These are phyloP conservation scores for Styela clava DNA, from an alignment of 23 tunicate species.

Conservation along the genomic window DNA sequence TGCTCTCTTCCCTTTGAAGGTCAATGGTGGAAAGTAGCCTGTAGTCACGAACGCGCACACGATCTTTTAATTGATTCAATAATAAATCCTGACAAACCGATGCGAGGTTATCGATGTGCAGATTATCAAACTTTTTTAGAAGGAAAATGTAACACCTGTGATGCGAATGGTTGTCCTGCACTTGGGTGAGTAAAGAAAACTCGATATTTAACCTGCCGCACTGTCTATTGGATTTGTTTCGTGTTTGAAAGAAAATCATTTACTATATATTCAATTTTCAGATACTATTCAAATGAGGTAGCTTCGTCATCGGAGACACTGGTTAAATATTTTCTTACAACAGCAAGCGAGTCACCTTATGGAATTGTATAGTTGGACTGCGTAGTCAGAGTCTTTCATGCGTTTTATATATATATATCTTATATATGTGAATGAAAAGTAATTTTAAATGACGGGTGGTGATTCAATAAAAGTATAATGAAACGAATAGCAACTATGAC, in stretches of 20 bases:
- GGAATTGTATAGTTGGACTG: too few relatives aligned
- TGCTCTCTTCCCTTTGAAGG: conserved; percentile 21
- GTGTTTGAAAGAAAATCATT: background rate
- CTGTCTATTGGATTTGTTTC: too few relatives aligned
- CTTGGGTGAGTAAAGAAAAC: conserved; percentile 36
- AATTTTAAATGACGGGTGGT: too few relatives aligned
- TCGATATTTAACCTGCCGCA: background rate
- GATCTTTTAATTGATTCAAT: conserved; percentile 51
- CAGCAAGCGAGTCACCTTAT: conserved; percentile 42
- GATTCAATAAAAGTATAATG: too few relatives aligned
- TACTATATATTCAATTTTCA: background rate
- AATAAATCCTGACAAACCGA: conserved; percentile 34
- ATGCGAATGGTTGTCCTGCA: conserved; percentile 31
- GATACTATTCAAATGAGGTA: conserved; percentile 26
- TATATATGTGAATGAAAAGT: too few relatives aligned
- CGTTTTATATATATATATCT: too few relatives aligned
- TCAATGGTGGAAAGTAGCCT: conserved; percentile 52
- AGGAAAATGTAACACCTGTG: conserved; percentile 35
- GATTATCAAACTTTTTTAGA: conserved; percentile 36
- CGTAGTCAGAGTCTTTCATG: too few relatives aligned
- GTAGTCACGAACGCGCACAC: conserved; percentile 58
- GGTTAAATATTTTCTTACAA: conserved; percentile 38
- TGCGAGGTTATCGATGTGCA: conserved; percentile 49
- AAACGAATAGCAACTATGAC: too few relatives aligned
- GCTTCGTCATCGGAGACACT: background rate